Evolutionary conservation across 2,113 vertebrate species (phyloP), one percentile per base, ranked within the genome.

Genomic region (Phycodurus eques): DNA sequence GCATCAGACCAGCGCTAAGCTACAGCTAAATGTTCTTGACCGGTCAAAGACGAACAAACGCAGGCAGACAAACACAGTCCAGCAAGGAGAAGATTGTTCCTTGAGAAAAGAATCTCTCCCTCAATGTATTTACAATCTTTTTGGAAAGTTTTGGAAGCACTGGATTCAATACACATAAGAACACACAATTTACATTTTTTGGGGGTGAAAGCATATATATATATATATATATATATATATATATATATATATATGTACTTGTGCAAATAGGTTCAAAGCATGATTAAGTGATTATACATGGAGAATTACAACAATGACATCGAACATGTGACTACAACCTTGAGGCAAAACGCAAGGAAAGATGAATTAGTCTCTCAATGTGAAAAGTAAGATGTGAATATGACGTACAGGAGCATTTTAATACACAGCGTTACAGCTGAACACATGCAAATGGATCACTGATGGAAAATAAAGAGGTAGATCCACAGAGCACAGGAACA

Each of bases 401-500:
- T 33, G 17, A 61, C 69, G 64, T 39, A 76, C 43, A 77, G 51
- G 20, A 64, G 71, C 27, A 20, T 70, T 44, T 83, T 60, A 54
- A 51, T 53, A 77, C 66, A 65, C 17, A 51, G 69, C 49, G 64
- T 68, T 68, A 84, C 85, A 67, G 62, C 73, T 19, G 65, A 80
- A 80, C 27, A 76, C 89, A 88, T 90, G 88, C 85, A 82, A 69
- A 84, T 74, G 77, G 74, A 73, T 79, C 67, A 62, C 72, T 85
- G 53, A 62, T 70, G 71, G 20, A 62, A 35, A 85, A 79, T 88
- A 90, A 84, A 80, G 89, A 90, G 90, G 89, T 91, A 91, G 90
- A 85, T 90, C 83, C 76, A 88, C 82, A 72, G 75, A 84, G 65
- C 70, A 59, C 72, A 79, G 13, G 79, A 81, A 84, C 42, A 39